These are phyloP conservation scores for Noctua janthina DNA, from an alignment of 2,888 invertebrate genomes.

Conservation along the genomic window DNA sequence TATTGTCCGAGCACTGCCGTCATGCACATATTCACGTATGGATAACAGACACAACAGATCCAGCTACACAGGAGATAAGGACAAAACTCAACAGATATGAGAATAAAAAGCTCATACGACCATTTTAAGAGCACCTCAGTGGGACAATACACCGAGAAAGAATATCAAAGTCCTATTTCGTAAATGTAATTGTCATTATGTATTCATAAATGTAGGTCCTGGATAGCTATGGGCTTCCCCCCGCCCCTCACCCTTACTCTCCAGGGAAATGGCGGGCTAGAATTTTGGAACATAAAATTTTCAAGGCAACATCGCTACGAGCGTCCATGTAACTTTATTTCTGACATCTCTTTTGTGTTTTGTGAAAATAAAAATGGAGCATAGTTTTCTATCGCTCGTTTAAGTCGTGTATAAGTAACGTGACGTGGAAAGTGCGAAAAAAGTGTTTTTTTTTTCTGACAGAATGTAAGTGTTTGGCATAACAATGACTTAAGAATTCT, in stretches of 20 bases:
- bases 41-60: background rate
- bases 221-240: conserved; percentile 52
- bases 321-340: conserved; percentile 50
- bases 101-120: conserved; percentile 44
- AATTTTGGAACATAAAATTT: conserved; percentile 61
- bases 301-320: conserved; percentile 38
- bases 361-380: conserved; percentile 42
- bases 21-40: conserved; percentile 4
- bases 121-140: conserved; percentile 53
- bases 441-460: conserved; percentile 20
- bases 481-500: conserved; percentile 36
- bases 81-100: conserved; percentile 33
- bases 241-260: conserved; percentile 12
- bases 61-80: conserved; percentile 18
- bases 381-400: conserved; percentile 42
- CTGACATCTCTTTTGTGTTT: conserved; percentile 55
- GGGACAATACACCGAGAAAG: conserved; percentile 60
- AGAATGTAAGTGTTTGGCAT: conserved; percentile 12
- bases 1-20: background rate
- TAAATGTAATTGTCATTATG: conserved; percentile 70
- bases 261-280: conserved; percentile 59
- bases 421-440: conserved; percentile 31
- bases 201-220: conserved; percentile 70
- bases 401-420: conserved; percentile 32
- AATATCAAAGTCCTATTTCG: conserved; percentile 65